A percentile compares a stretch with the other conserved stretches of the same genome.
Conservation (phyloP, 2,113 vertebrate species). For the Ictidomys tridecemlineatus region DNA sequence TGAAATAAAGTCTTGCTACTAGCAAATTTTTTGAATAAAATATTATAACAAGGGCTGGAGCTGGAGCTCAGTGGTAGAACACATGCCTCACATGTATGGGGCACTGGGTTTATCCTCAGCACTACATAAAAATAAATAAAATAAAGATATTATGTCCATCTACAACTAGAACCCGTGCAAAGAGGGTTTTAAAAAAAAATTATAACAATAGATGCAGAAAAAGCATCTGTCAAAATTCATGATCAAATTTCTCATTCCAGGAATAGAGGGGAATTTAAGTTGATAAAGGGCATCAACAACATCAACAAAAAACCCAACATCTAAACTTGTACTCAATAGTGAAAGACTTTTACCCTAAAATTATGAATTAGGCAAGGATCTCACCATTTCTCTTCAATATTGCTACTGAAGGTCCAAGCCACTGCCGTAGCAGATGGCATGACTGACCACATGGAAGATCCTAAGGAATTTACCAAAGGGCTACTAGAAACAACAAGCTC, state of each 20-base stretch:
- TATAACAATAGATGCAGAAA: conserved; percentile 5
- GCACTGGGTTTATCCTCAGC: too few species aligned
- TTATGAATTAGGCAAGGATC: not conserved
- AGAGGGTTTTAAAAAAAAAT: not conserved
- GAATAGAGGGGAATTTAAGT: not conserved
- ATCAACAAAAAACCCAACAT: not conserved
- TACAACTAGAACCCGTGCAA: too few species aligned
- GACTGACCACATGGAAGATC: not conserved
- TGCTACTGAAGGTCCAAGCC: not conserved
- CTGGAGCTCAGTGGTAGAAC: too few species aligned
- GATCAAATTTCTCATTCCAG: conserved; percentile 31
- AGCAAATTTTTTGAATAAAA: not conserved
- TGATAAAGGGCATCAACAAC: not conserved
- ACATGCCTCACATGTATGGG: too few species aligned
- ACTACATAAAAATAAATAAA: too few species aligned
- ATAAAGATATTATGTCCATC: too few species aligned
- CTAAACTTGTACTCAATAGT: not conserved
- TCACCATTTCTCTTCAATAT: conserved; percentile 6
- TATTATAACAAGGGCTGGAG: not conserved
- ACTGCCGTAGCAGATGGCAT: not conserved
- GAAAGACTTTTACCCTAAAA: not conserved
- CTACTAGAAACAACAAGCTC: not conserved
- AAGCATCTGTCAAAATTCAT: conserved; percentile 37
- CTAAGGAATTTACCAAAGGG: not conserved
- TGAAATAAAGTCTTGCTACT: conserved; percentile 19